Conservation (phyloP, 1,140 invertebrate genomes). For the Drosophila oshimai region DNA sequence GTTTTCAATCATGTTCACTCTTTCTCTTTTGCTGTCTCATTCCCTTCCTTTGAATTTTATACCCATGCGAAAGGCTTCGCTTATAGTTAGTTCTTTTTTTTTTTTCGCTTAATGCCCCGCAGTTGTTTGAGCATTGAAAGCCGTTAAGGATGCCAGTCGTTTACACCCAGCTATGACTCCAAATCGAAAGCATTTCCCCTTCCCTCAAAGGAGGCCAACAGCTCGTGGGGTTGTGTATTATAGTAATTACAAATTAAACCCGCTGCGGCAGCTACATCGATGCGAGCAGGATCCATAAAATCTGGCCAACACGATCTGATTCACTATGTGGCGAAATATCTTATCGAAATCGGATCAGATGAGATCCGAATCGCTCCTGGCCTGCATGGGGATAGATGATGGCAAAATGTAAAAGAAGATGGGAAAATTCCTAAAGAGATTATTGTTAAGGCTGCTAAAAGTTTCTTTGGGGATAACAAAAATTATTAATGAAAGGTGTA, state of each 20-base stretch:
- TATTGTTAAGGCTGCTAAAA: not conserved
- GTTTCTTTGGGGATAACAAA: not conserved
- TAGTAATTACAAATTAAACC: constrained; percentile 74
- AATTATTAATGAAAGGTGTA: too few species aligned
- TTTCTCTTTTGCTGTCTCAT: constrained; percentile 5
- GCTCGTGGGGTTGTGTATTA: constrained; percentile 65
- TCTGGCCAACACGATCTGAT: constrained; percentile 39
- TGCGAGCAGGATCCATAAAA: constrained; percentile 26
- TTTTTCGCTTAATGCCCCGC: constrained; percentile 38
- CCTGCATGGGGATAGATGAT: not conserved
- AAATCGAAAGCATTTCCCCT: constrained; percentile 39
- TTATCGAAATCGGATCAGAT: constrained; percentile 9
- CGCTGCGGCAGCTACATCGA: not conserved
- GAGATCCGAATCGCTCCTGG: not conserved
- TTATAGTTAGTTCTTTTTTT: constrained; percentile 9
- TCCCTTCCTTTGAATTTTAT: constrained; percentile 9
- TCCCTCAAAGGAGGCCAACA: not conserved
- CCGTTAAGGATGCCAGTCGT: constrained; percentile 66
- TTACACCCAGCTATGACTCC: constrained; percentile 42
- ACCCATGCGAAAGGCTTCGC: constrained; percentile 15
- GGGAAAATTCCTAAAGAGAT: not conserved
- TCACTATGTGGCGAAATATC: constrained; percentile 25
- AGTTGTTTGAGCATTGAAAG: constrained; percentile 68
- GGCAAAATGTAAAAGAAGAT: not conserved
- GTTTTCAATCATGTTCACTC: constrained; percentile 58